Conservation (phyloP, 1,140 invertebrate genomes). For the Lutraria rhynchaena region DNA sequence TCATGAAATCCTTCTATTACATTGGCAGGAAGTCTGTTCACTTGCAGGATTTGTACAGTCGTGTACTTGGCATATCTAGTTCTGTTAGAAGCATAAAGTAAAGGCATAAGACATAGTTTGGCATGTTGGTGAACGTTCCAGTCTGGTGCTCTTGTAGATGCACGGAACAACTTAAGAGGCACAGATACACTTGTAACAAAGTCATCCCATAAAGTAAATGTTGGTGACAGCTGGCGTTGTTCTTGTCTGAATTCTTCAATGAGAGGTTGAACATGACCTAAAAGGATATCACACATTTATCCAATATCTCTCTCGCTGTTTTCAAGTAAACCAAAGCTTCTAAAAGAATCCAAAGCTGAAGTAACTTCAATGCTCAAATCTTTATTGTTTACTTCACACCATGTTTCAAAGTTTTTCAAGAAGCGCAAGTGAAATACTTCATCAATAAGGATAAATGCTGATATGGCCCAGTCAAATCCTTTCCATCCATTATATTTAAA, state of each 20-base stretch:
- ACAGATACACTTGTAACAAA: slow-evolving; percentile 13
- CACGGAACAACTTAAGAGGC: slow-evolving; percentile 16
- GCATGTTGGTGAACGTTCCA: slow-evolving; percentile 27
- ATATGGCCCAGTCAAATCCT: slow-evolving; percentile 42
- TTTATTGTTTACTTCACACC: not conserved
- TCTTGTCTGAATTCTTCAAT: slow-evolving; percentile 4
- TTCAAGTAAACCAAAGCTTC: not conserved
- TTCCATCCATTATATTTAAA: slow-evolving; percentile 35
- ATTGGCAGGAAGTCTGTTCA: slow-evolving; percentile 14
- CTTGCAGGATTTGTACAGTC: slow-evolving; percentile 26
- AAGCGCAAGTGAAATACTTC: slow-evolving; percentile 27
- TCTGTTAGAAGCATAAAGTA: slow-evolving; percentile 20
- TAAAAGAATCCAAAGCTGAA: not conserved
- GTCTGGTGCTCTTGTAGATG: slow-evolving; percentile 4
- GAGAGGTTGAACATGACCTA: not conserved
- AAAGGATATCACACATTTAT: not conserved
- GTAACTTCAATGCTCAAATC: not conserved
- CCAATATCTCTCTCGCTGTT: not conserved
- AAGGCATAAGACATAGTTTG: slow-evolving; percentile 32
- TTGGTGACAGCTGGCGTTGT: slow-evolving; percentile 17
- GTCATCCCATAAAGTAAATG: slow-evolving; percentile 45
- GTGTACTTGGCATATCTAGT: slow-evolving; percentile 14
- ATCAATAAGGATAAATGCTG: slow-evolving; percentile 24
- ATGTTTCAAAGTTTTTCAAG: slow-evolving; percentile 18
- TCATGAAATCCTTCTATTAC: slow-evolving; percentile 8